Conservation (phyloP, 2,797 vertebrate genomes). For the Pangasius djambal region DNA sequence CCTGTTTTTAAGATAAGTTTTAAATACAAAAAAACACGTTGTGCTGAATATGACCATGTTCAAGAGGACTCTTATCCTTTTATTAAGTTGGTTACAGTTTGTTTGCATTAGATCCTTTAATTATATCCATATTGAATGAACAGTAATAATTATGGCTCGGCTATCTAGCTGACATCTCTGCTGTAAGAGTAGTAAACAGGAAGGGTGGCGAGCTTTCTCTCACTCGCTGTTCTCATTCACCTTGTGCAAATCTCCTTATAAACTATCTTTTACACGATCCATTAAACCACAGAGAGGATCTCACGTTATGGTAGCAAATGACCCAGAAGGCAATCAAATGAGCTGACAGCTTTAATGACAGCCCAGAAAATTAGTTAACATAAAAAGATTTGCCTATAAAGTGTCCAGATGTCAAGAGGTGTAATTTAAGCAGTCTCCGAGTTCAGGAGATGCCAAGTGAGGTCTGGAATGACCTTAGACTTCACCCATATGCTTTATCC, state of each 20-base stretch:
- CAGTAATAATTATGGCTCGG: slow-evolving; percentile 64
- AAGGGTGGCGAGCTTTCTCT: slow-evolving; percentile 29
- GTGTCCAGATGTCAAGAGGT: slow-evolving; percentile 60
- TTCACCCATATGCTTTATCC: slow-evolving; percentile 4
- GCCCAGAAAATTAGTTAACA: slow-evolving; percentile 66
- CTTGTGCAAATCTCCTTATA: slow-evolving; percentile 72
- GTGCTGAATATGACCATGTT: neutral
- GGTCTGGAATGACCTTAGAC: slow-evolving; percentile 37
- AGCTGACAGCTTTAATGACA: slow-evolving; percentile 69
- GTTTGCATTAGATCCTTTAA: slow-evolving; percentile 59
- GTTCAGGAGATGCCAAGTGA: slow-evolving; percentile 23
- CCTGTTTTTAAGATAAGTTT: neutral
- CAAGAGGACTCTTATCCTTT: neutral
- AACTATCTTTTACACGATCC: slow-evolving; percentile 68
- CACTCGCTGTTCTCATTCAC: slow-evolving; percentile 67
- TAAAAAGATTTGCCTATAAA: slow-evolving; percentile 71
- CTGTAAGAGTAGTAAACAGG: slow-evolving; percentile 60
- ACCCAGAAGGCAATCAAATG: slow-evolving; percentile 70
- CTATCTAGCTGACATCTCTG: slow-evolving; percentile 62
- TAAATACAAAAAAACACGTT: neutral
- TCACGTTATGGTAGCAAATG: slow-evolving; percentile 67
- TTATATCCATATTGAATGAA: slow-evolving; percentile 65
- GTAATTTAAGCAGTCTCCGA: slow-evolving; percentile 30
- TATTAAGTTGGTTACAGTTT: slow-evolving; percentile 34
- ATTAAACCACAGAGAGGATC: slow-evolving; percentile 66